Conservation (phyloP, 2,113 vertebrate genomes). For the Odontesthes bonariensis region DNA sequence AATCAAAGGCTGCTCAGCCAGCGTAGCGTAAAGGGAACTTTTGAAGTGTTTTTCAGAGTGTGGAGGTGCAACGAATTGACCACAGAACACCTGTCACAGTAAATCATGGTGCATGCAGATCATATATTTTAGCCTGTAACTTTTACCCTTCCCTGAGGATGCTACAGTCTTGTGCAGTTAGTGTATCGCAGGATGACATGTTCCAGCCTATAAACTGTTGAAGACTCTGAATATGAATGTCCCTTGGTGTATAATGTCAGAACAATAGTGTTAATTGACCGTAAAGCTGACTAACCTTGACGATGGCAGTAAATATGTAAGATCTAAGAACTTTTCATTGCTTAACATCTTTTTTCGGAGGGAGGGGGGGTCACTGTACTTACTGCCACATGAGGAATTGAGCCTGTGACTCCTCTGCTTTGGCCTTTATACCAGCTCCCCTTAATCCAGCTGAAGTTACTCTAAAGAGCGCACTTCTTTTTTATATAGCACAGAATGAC, state of each 20-base stretch:
- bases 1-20: slow-evolving; percentile 57
- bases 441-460: slow-evolving; percentile 42
- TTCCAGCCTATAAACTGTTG: slow-evolving; percentile 35
- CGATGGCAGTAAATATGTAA: slow-evolving; percentile 11
- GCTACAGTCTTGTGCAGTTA: slow-evolving; percentile 54
- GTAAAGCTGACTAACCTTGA: slow-evolving; percentile 23
- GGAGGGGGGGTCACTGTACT: background rate
- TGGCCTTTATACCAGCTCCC: slow-evolving; percentile 30
- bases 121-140: slow-evolving; percentile 44
- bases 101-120: slow-evolving; percentile 60
- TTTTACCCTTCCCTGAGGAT: slow-evolving; percentile 63
- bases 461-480: slow-evolving; percentile 36
- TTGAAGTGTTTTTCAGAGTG: slow-evolving; percentile 58
- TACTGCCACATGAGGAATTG: slow-evolving; percentile 4
- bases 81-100: slow-evolving; percentile 67
- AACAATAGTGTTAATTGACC: slow-evolving; percentile 40
- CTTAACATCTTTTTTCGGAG: slow-evolving; percentile 2
- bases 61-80: slow-evolving; percentile 55
- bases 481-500: slow-evolving; percentile 43
- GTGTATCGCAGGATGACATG: slow-evolving; percentile 43
- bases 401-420: slow-evolving; percentile 24
- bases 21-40: slow-evolving; percentile 51
- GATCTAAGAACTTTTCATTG: slow-evolving; percentile 18
- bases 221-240: slow-evolving; percentile 34
- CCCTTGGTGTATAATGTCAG: slow-evolving; percentile 46